phyloP scores from a whole-genome alignment of 2,113 vertebrate species.

The Strix aluco region DNA sequence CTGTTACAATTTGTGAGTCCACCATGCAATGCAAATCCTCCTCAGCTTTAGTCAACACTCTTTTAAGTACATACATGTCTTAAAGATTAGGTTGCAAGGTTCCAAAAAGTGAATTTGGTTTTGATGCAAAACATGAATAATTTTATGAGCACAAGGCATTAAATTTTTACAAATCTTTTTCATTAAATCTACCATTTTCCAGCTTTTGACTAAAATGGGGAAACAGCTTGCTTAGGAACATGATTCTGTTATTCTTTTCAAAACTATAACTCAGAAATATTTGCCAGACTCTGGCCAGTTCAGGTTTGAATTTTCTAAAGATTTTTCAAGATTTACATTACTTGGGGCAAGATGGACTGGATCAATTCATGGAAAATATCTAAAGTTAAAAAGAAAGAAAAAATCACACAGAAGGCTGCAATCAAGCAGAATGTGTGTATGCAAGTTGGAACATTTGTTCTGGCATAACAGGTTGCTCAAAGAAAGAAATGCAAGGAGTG shows the following conservation, averaged over 20 bases:
- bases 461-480: neutral
- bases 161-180: neutral
- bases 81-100: neutral
- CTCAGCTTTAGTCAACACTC: neutral
- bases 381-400: neutral
- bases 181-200: neutral
- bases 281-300: neutral
- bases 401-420: neutral
- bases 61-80: neutral
- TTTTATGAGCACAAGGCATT: neutral
- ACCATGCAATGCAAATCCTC: neutral
- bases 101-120: neutral
- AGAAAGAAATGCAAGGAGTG: neutral
- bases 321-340: neutral
- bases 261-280: neutral
- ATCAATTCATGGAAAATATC: neutral
- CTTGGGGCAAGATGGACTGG: neutral
- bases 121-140: neutral
- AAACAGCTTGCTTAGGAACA: neutral
- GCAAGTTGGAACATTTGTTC: slow-evolving; percentile 20
- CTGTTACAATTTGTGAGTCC: neutral
- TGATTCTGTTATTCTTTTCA: neutral
- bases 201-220: neutral
- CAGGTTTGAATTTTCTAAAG: neutral
- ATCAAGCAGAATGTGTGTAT: neutral